Conservation (phyloP, 1,140 invertebrate genomes). For the Nasonia vitripennis region DNA sequence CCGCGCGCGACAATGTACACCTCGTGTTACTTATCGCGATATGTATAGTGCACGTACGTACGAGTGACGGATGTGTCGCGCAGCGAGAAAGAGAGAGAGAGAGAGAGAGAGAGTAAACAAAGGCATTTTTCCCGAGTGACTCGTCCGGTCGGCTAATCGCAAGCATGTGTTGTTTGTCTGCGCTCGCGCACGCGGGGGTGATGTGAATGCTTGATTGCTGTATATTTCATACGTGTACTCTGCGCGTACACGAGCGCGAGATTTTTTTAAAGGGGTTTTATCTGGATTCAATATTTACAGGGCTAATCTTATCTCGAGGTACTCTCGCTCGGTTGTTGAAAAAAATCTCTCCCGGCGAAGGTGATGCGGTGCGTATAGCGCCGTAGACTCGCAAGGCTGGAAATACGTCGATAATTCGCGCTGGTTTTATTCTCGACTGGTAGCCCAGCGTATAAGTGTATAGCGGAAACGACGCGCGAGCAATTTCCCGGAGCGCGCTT, state of each 20-base stretch:
- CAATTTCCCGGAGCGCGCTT: background rate
- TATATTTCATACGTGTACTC: too few species aligned
- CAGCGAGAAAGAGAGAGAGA: too few species aligned
- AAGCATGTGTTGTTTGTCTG: background rate
- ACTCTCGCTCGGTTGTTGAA: too few species aligned
- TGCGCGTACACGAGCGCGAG: too few species aligned
- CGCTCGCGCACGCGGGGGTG: too few species aligned
- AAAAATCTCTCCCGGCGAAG: background rate
- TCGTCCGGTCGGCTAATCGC: background rate
- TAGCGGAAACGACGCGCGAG: background rate
- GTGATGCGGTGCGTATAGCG: background rate
- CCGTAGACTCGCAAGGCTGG: too few species aligned
- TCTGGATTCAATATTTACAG: slow-evolving; percentile 4
- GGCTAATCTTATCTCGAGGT: background rate
- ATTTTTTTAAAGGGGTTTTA: background rate
- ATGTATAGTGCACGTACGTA: background rate
- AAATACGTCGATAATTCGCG: background rate
- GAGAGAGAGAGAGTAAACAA: background rate
- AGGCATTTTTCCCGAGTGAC: background rate
- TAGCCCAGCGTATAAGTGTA: background rate
- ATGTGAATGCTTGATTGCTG: background rate
- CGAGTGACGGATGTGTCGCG: background rate
- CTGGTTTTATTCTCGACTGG: background rate
- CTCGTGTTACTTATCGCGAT: background rate
- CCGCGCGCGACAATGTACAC: background rate